Evolutionary conservation across 1,140 invertebrate genomes (phyloP).

Genomic region (Calliphora vicina): DNA sequence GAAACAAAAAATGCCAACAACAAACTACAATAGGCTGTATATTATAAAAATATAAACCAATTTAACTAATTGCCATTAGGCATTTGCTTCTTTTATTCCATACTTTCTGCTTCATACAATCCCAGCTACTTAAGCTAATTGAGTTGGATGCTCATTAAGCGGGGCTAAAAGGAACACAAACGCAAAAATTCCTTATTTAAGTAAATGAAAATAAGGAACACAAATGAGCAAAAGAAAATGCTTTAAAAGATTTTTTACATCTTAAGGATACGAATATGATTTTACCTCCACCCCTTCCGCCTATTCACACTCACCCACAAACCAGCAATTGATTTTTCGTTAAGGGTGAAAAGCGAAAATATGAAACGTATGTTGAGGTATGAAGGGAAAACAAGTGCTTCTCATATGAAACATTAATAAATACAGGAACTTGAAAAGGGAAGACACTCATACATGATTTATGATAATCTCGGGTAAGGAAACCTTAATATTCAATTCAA

Average conservation of each 20-base stretch:
- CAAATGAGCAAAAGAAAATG: neutral
- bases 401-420: neutral
- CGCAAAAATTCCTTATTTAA: neutral
- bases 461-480: slow-evolving; percentile 18
- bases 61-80: slow-evolving; percentile 40
- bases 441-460: slow-evolving; percentile 25
- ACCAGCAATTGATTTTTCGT: neutral
- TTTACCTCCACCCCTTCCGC: neutral
- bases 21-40: neutral
- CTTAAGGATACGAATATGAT: slow-evolving; percentile 8
- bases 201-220: neutral
- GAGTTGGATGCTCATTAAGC: slow-evolving; percentile 38
- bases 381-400: neutral
- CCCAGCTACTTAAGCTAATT: slow-evolving; percentile 37
- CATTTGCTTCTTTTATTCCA: neutral
- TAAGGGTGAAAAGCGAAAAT: neutral
- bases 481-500: slow-evolving; percentile 31
- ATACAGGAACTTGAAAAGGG: slow-evolving; percentile 39
- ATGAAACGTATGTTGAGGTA: slow-evolving; percentile 8
- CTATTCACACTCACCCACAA: neutral
- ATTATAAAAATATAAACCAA: slow-evolving; percentile 36
- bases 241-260: neutral
- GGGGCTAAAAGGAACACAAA: slow-evolving; percentile 1
- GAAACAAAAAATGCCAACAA: neutral
- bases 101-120: neutral